Percentiles rank a stretch among this genome's conserved stretches.
Evolutionary conservation across 2,888 invertebrate species (phyloP).

Genomic region (Melinaea menophilus): DNA sequence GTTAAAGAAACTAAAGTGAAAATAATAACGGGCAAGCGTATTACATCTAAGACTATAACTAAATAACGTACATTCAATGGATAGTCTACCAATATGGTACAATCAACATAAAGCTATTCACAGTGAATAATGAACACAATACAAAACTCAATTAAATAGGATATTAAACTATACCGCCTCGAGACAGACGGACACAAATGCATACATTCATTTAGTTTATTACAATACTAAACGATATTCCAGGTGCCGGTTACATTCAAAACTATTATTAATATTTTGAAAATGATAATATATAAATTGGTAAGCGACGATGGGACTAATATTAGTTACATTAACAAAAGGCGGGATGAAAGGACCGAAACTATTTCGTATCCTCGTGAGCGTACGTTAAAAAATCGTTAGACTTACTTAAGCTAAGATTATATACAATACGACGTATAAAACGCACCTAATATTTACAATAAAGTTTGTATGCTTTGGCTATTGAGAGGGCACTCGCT

Average conservation of each 20-base stretch:
- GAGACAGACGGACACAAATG: constrained; percentile 1
- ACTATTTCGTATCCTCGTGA: constrained; percentile 26
- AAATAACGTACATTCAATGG: constrained; percentile 27
- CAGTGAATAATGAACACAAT: constrained; percentile 36
- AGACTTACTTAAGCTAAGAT: constrained; percentile 33
- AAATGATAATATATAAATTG: background rate
- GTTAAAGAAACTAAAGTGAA: background rate
- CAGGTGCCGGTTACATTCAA: too few species aligned
- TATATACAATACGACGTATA: constrained; percentile 36
- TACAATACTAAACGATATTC: background rate
- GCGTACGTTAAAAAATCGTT: constrained; percentile 35
- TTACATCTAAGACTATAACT: constrained; percentile 8
- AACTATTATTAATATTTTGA: background rate
- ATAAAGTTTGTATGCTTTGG: constrained; percentile 75
- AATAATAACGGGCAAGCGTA: background rate
- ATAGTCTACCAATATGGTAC: constrained; percentile 37
- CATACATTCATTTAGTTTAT: background rate
- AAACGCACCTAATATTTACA: constrained; percentile 58
- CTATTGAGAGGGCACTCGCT: constrained; percentile 65
- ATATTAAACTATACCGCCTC: background rate
- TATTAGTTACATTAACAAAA: constrained; percentile 24
- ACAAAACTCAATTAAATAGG: constrained; percentile 7
- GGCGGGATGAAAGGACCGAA: constrained; percentile 35
- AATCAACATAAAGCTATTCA: constrained; percentile 33
- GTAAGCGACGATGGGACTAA: constrained; percentile 9